Conservation (phyloP, 2,888 invertebrate species). For the Drosophila diplacantha region DNA sequence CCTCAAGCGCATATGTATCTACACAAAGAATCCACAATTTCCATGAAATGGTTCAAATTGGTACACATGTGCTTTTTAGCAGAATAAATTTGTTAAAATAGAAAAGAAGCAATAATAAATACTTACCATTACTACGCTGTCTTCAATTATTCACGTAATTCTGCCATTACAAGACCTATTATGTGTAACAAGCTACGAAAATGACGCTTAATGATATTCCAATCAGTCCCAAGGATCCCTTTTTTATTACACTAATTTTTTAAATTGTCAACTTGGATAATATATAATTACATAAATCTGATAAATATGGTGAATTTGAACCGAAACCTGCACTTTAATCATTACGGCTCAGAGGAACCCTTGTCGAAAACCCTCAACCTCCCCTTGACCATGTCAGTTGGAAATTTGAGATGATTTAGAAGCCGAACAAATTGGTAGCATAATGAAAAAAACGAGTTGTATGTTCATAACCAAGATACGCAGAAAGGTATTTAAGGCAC, state of each 20-base stretch:
- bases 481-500: constrained; percentile 50
- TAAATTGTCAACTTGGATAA: constrained; percentile 2
- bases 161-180: not conserved
- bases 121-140: not conserved
- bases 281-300: constrained; percentile 10
- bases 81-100: constrained; percentile 1
- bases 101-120: not conserved
- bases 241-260: constrained; percentile 2
- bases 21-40: constrained; percentile 11
- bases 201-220: not conserved
- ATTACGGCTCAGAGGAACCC: not conserved
- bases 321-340: constrained; percentile 6
- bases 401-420: constrained; percentile 45
- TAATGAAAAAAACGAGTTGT: constrained; percentile 57
- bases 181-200: constrained; percentile 6
- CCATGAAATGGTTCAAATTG: constrained; percentile 19
- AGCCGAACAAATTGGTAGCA: constrained; percentile 50
- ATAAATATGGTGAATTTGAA: constrained; percentile 11
- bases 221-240: not conserved
- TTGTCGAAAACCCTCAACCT: constrained; percentile 5
- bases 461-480: constrained; percentile 37
- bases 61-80: not conserved
- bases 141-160: not conserved
- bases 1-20: constrained; percentile 4
- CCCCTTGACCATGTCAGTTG: not conserved